These are phyloP conservation scores for Petromus typicus DNA, from an alignment of 2,113 vertebrate species.

Conservation along the genomic window DNA sequence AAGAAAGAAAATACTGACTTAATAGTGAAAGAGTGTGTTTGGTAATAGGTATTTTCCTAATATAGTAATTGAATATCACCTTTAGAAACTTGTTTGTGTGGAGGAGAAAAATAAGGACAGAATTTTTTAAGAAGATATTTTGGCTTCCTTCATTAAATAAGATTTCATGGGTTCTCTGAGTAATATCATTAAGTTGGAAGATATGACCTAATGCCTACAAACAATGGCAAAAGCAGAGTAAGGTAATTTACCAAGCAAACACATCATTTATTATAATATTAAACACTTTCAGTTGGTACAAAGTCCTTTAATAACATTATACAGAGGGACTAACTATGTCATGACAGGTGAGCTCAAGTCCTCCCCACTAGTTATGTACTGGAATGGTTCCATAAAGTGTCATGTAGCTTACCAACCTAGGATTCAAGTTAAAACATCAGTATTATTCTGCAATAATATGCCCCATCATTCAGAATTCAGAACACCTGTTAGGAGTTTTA, in stretches of 20 bases:
- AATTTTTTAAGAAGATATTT: slow-evolving; percentile 43
- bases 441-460: not conserved
- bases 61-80: slow-evolving; percentile 9
- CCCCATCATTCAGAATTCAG: not conserved
- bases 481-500: not conserved
- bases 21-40: not conserved
- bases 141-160: slow-evolving; percentile 29
- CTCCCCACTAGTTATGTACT: not conserved
- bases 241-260: not conserved
- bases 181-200: slow-evolving; percentile 49
- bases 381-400: not conserved
- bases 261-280: slow-evolving; percentile 5
- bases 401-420: not conserved
- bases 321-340: not conserved
- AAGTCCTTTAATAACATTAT: not conserved
- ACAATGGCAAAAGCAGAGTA: not conserved
- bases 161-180: not conserved
- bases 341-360: not conserved
- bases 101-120: slow-evolving; percentile 24
- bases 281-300: not conserved
- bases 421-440: slow-evolving; percentile 6
- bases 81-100: slow-evolving; percentile 26
- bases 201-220: not conserved
- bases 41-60: not conserved
- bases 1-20: not conserved